Evolutionary conservation across 2,888 invertebrate genomes (phyloP).

Genomic region (Caenorhabditis becei): DNA sequence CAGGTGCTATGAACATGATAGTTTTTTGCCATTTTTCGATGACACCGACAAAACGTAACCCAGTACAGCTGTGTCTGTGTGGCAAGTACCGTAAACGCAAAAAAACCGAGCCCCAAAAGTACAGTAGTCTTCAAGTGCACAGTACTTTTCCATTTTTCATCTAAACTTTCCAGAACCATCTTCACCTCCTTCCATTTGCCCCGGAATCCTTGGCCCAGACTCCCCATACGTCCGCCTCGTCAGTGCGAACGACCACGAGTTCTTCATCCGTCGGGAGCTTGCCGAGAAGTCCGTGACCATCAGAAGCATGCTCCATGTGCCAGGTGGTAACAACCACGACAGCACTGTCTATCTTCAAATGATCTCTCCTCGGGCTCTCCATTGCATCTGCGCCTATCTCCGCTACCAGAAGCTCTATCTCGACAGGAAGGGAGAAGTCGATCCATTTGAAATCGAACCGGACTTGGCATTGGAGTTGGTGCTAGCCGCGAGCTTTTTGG

Average conservation of each 20-base stretch:
- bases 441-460: slow-evolving; percentile 83
- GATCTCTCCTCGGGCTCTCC: slow-evolving; percentile 87
- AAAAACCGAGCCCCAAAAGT: no score
- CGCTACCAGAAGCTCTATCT: slow-evolving; percentile 87
- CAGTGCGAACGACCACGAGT: slow-evolving; percentile 97
- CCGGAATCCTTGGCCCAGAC: slow-evolving; percentile 88
- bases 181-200: background rate
- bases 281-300: slow-evolving; percentile 85
- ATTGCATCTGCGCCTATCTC: slow-evolving; percentile 99
- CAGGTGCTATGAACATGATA: no score
- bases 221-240: slow-evolving; percentile 91
- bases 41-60: no score
- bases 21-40: no score
- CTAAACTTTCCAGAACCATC: slow-evolving; percentile 10
- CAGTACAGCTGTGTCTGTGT: no score
- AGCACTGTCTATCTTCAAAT: slow-evolving; percentile 84
- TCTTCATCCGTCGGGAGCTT: slow-evolving; percentile 87
- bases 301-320: slow-evolving; percentile 73
- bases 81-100: no score
- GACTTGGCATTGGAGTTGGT: slow-evolving; percentile 95
- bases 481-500: slow-evolving; percentile 99
- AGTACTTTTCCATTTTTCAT: no score
- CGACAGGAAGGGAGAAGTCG: slow-evolving; percentile 22
- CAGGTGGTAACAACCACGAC: slow-evolving; percentile 92
- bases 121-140: no score